phyloP scores from a whole-genome alignment of 2,888 invertebrate genomes.

The Caenorhabditis japonica region DNA sequence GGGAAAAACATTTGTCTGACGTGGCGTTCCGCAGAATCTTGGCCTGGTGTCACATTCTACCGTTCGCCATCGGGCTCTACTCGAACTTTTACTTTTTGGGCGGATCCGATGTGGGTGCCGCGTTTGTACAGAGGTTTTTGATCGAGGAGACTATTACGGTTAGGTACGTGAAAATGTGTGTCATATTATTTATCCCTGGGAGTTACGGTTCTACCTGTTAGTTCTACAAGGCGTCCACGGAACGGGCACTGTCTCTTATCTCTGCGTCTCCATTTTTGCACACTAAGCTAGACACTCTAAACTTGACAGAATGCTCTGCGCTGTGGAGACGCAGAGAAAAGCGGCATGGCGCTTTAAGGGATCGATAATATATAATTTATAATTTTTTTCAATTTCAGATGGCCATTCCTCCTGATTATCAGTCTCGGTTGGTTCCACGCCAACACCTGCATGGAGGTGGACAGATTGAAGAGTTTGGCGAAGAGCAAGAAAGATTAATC shows the following conservation, averaged over 20 bases:
- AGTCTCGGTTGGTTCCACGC: conserved; percentile 73
- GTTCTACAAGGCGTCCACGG: no score
- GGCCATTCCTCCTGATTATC: conserved; percentile 74
- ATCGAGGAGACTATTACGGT: conserved; percentile 75
- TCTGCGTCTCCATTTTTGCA: no score
- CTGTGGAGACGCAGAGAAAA: no score
- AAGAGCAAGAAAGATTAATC: conserved; percentile 35
- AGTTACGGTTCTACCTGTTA: no score
- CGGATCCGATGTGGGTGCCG: conserved; percentile 72
- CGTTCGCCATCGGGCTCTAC: conserved; percentile 77
- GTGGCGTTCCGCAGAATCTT: conserved; percentile 72
- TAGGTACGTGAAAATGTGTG: no score
- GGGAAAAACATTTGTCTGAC: conserved; percentile 70
- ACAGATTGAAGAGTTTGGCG: conserved; percentile 49
- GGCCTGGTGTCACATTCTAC: conserved; percentile 73
- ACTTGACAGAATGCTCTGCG: no score
- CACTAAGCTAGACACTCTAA: no score
- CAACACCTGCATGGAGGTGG: conserved; percentile 73
- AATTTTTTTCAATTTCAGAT: conserved; percentile 60
- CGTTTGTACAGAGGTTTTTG: conserved; percentile 76
- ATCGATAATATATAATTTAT: not conserved
- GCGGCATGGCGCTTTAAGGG: no score
- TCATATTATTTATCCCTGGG: no score
- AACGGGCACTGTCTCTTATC: no score
- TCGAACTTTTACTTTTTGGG: conserved; percentile 77